A percentile compares a stretch with the other conserved stretches of the same genome.
Evolutionary conservation across 2,888 invertebrate genomes (phyloP).

Genomic region (Invenusta paracnida): DNA sequence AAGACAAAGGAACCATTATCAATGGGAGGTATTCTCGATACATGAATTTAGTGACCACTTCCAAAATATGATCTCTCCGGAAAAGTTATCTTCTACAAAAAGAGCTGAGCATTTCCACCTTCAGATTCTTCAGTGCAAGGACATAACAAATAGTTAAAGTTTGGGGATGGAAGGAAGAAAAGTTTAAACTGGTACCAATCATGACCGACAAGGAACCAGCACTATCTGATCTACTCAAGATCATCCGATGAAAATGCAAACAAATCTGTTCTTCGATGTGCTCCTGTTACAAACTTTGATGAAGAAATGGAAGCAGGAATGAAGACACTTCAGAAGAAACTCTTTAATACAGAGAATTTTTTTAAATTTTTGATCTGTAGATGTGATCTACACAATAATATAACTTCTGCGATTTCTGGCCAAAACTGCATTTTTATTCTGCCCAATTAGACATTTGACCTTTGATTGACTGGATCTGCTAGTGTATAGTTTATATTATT

Average conservation of each 20-base stretch:
- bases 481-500: slow-evolving; percentile 21
- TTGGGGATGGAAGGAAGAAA: slow-evolving; percentile 24
- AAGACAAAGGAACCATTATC: neutral
- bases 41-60: slow-evolving; percentile 27
- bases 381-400: neutral
- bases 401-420: neutral
- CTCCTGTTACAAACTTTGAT: neutral
- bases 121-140: slow-evolving; percentile 4
- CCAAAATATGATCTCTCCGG: neutral
- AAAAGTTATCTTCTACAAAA: neutral
- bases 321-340: slow-evolving; percentile 3
- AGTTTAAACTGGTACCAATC: slow-evolving; percentile 15
- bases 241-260: slow-evolving; percentile 9
- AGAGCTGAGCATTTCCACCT: slow-evolving; percentile 9
- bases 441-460: neutral
- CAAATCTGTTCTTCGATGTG: slow-evolving; percentile 21
- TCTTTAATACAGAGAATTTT: neutral
- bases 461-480: slow-evolving; percentile 10
- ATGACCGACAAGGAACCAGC: neutral
- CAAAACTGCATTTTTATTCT: neutral
- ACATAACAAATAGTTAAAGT: slow-evolving; percentile 5
- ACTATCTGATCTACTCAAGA: slow-evolving; percentile 1
- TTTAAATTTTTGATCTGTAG: neutral
- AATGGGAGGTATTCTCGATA: slow-evolving; percentile 16
- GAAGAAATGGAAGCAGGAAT: neutral